A percentile compares a stretch with the other conserved stretches of the same genome.
phyloP scores from a whole-genome alignment of 2,888 invertebrate species.

The Sphinx pinastri region DNA sequence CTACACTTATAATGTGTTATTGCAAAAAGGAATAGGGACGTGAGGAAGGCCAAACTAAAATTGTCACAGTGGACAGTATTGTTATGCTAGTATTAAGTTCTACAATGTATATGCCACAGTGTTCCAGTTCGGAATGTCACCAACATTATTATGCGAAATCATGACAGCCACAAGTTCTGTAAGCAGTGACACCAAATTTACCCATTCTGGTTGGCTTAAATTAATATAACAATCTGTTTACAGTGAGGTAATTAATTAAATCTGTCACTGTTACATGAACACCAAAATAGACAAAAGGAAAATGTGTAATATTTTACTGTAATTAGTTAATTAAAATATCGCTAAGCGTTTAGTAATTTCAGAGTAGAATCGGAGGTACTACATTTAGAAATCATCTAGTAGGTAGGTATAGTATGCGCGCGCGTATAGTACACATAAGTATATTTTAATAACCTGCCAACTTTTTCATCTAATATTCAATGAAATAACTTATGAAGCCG shows the following conservation, averaged over 20 bases:
- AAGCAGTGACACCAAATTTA: conserved; percentile 10
- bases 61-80: conserved; percentile 53
- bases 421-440: too few species aligned
- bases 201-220: conserved; percentile 7
- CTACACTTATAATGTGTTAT: conserved; percentile 36
- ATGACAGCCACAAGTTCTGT: conserved; percentile 24
- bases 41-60: conserved; percentile 52
- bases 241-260: conserved; percentile 1
- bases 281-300: background rate
- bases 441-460: background rate
- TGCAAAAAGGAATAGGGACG: conserved; percentile 34
- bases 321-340: background rate
- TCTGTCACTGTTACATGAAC: background rate
- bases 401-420: too few species aligned
- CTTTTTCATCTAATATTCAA: background rate
- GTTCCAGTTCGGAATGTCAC: conserved; percentile 68
- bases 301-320: background rate
- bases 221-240: background rate
- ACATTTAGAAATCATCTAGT: background rate
- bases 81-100: conserved; percentile 65
- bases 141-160: conserved; percentile 13
- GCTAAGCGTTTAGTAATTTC: background rate
- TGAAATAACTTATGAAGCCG: too few species aligned
- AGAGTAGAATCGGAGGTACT: background rate
- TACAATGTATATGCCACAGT: conserved; percentile 68